Evolutionary conservation across 2,113 vertebrate genomes (phyloP).

Genomic region (Ceyx margarethae): DNA sequence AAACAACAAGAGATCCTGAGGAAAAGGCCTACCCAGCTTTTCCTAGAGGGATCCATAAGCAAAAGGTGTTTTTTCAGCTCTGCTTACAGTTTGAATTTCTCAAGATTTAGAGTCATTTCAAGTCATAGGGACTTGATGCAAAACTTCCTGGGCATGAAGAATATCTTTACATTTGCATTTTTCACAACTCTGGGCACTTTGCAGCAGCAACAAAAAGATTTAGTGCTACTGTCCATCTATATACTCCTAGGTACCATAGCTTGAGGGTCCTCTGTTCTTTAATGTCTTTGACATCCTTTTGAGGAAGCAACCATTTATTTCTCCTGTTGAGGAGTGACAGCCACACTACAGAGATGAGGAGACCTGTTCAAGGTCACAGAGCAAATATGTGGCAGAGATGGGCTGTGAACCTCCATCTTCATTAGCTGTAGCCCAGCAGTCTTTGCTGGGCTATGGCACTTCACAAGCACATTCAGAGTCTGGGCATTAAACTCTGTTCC

Average conservation of each 20-base stretch:
- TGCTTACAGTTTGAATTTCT: background rate
- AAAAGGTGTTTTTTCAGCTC: background rate
- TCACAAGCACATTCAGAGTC: background rate
- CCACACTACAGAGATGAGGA: background rate
- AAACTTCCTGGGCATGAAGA: background rate
- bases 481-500: background rate
- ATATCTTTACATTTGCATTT: constrained; percentile 1
- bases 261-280: background rate
- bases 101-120: background rate
- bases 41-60: background rate
- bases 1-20: background rate
- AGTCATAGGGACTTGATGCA: background rate
- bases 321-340: background rate
- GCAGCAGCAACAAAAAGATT: background rate
- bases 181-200: constrained; percentile 6
- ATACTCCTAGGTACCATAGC: background rate
- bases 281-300: background rate
- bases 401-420: background rate
- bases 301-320: background rate
- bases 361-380: background rate
- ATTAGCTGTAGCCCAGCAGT: background rate
- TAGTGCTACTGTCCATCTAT: background rate
- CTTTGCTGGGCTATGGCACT: background rate
- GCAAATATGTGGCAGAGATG: background rate
- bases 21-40: background rate